Evolutionary conservation across 2,113 vertebrate genomes (phyloP).

Genomic region (Pseudonaja textilis): DNA sequence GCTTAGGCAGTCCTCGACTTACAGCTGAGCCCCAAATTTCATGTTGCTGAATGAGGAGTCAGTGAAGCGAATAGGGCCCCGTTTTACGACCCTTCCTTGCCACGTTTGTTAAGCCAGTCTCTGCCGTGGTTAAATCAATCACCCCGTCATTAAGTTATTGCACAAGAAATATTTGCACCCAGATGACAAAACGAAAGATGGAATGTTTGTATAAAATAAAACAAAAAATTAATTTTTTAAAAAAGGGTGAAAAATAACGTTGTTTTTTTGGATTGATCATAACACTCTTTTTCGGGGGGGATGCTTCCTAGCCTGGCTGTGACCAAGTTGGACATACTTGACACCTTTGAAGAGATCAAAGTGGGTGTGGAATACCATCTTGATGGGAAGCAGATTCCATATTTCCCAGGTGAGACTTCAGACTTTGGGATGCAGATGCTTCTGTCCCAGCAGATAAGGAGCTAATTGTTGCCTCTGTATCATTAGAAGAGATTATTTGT

Average conservation of each 20-base stretch:
- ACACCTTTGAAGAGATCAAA: conserved; percentile 75
- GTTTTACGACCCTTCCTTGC: no score
- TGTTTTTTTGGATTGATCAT: background rate
- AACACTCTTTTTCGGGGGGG: background rate
- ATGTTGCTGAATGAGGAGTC: no score
- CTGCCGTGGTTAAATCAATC: no score
- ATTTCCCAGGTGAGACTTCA: conserved; percentile 71
- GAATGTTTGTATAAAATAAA: no score
- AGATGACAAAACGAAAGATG: no score
- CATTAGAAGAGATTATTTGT: background rate
- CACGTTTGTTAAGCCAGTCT: no score
- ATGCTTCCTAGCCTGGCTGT: conserved; percentile 67
- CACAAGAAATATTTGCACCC: no score
- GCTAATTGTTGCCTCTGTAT: background rate
- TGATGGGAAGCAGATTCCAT: conserved; percentile 69
- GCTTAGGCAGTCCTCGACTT: background rate
- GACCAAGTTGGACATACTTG: conserved; percentile 80
- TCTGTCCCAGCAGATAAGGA: background rate
- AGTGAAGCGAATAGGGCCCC: no score
- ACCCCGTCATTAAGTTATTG: no score
- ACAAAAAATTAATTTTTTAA: no score
- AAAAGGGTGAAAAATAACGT: no score
- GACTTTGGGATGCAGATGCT: background rate
- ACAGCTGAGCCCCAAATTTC: no score
- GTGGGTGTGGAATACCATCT: conserved; percentile 74